Base-by-base conservation (phyloP, 2,888 invertebrate genomes). In the Drosophila formosana region DNA sequence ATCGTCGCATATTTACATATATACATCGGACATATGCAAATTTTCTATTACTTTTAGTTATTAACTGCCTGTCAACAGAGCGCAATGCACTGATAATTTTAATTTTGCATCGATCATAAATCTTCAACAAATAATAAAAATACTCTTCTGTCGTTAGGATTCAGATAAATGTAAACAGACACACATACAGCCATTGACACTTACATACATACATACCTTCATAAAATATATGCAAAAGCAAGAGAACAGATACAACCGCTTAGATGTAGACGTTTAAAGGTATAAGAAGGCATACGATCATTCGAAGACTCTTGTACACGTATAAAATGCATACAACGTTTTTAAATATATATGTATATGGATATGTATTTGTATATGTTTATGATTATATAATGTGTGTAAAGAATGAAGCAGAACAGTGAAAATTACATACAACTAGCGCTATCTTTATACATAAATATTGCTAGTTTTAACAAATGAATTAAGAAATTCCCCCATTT, bases 81-180 rank as follows among this genome's bases (percentile, higher is more conserved):
- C 89, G 89, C 84, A 88, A 77, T 88, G 88, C 89, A 88, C 89
- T 89, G 89, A 89, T 88, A 89, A 87, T 84, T 87, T 88, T 88
- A 89, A 78, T 89, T 89, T 86, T 82, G 64, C 55, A 67, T 75
- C 61, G 76, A 62, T 70, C 55, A 78, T 71, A 60, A 65, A 30
- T 26, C 28, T 52, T 60, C 18, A 62, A 25, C 18, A 18, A 57
- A 26, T 7, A 25, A 56, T 32, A 39, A 8, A 8, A 70, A 53
- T 32, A 51, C 30, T 30, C 46, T 9, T 51, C 39, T 70, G 61
- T 70, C 49, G 55, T 76, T 63, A 56, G 58, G 58, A 76, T 66
- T 76, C 50, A 52, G 26, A 61, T 43, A 11, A 25, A 51, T 46
- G 39, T 43, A 25, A 18, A 64, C 52, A 61, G 11, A 41, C 50